Base-by-base conservation (phyloP, 2,888 invertebrate species). In the Cabera pusaria region DNA sequence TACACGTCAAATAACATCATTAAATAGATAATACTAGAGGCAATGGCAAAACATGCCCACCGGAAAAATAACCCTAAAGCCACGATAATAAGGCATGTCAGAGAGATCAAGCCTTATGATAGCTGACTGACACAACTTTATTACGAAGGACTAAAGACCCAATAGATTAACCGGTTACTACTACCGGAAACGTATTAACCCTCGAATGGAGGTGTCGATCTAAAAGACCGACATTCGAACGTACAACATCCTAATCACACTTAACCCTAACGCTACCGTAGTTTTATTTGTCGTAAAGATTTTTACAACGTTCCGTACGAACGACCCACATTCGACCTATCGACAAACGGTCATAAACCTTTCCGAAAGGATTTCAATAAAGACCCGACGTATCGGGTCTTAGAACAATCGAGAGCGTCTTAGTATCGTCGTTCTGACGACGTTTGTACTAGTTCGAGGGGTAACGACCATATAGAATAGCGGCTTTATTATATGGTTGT, bases 251-350 rank as follows among this genome's bases (percentile, higher is more conserved):
- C 69, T 77, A 77, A 84, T 84, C 81, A 81, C 70, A 83, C 80
- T 83, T 78, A 83, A 78, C 73, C 74, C 78, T 63, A 54, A 59
- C 62, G 52, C 68, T 52, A 51, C 67, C 71, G 67, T 72, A 74
- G 77, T 78, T 84, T 79, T 77, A 81, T 82, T 70, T 54, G 72
- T 69, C 76, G 71, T 84, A 84, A 83, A 85, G 65, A 73, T 75
- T 82, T 84, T 85, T 83, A 85, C 77, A 70, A 59, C 72, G 64
- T 42, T 60, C 72, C 69, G 73, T 75, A 71, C 71, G 65, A 55
- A 56, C 56, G 59, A 55, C 52, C 59, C 55, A 36, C 38, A 43
- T 23, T 49, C 35, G 51, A 49, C 60, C 69, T 64, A 73, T 72
- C 62, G 72, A 56, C 72, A 54, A 80, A 77, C 55, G 68, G 59